Evolutionary conservation across 2,797 vertebrate species (phyloP).

Genomic region (Emys orbicularis): DNA sequence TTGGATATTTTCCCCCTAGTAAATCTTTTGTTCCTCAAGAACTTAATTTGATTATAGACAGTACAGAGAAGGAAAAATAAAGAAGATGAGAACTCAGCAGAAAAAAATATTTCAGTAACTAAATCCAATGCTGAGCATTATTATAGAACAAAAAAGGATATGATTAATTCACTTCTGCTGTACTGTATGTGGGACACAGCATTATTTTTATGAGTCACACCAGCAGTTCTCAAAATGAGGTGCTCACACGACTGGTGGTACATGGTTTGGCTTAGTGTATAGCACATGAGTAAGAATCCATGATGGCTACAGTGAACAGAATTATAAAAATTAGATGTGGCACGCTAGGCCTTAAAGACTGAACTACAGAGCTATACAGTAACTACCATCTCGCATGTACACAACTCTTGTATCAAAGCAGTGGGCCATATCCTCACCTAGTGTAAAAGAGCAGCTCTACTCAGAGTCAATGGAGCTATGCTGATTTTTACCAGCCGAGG

Average conservation of each 20-base stretch:
- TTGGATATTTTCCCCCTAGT: not conserved
- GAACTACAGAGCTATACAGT: not conserved
- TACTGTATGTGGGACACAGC: not conserved
- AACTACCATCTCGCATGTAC: not conserved
- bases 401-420: not conserved
- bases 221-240: not conserved
- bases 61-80: not conserved
- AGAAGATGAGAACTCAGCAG: no score
- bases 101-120: not conserved
- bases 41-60: fast-evolving
- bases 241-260: not conserved
- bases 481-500: not conserved
- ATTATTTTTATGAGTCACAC: not conserved
- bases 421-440: not conserved
- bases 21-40: not conserved
- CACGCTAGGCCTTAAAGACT: not conserved
- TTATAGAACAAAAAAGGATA: not conserved
- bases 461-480: not conserved
- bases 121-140: fast-evolving
- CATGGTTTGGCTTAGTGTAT: not conserved
- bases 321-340: not conserved
- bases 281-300: not conserved
- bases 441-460: not conserved
- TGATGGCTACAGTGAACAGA: not conserved
- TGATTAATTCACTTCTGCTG: not conserved